Evolutionary conservation across 1,140 invertebrate genomes (phyloP), one percentile per base, ranked within the genome.

Genomic region (Dendroctonus ponderosae): DNA sequence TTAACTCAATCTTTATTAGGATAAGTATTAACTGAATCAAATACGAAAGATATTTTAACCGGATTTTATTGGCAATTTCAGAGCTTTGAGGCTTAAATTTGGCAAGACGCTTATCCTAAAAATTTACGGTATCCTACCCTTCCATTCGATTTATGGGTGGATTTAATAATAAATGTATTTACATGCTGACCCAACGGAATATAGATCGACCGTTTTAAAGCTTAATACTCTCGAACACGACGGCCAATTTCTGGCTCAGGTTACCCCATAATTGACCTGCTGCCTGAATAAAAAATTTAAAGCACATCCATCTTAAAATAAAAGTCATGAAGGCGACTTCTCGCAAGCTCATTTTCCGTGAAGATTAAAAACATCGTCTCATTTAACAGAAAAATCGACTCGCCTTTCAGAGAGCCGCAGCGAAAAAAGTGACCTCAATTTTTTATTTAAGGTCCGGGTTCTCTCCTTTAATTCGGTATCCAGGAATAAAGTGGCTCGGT

Each of bases 371-470:
- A 62, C 49, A 51, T 43, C 50, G 60, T 51, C 39, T 62, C 60
- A 62, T 62, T 51, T 52, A 62, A 39, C 11, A 37, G 39, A 51
- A 42, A 62, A 48, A 62, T 62, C 60, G 60, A 52, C 60, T 62
- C 49, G 9, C 48, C 52, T 54, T 39, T 54, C 37, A 54, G 43
- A 51, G 37, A 51, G 48, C 48, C 48, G 39, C 48, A 51, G 38
- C 38, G 50, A 15, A 62, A 62, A 62, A 62, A 62, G 60, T 62
- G 60, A 62, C 60, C 60, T 43, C 60, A 42, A 62, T 62, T 62
- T 62, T 62, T 62, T 62, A 62, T 52, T 62, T 59, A 52, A 62
- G 49, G n/a, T 41, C 14, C 49, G 48, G 40, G n/a, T 40, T 44
- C 56, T 58, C 46, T 58, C 26, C 40, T 15, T 54, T 54, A 54